Conservation (phyloP, 1,140 invertebrate species). For the Leptinotarsa lineolata region DNA sequence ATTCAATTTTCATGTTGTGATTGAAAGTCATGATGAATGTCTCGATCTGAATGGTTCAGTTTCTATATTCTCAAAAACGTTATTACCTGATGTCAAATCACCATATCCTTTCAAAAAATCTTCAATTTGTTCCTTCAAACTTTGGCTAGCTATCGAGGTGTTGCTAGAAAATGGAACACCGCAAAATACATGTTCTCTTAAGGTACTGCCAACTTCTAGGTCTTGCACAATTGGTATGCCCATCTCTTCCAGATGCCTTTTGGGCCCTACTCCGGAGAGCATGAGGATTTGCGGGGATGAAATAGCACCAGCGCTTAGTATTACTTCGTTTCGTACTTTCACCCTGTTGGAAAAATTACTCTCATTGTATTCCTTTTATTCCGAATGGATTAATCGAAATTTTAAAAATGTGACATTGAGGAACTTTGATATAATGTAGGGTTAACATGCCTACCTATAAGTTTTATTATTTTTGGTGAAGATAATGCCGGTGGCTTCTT, state of each 20-base stretch:
- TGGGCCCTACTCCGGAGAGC: constrained; percentile 63
- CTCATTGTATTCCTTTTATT: too few species aligned
- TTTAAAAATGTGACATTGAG: too few species aligned
- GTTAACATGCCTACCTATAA: constrained; percentile 14
- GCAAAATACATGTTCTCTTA: constrained; percentile 15
- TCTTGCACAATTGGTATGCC: constrained; percentile 56
- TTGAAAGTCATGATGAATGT: too few species aligned
- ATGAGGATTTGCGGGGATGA: constrained; percentile 61
- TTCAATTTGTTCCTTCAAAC: constrained; percentile 5
- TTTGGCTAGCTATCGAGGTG: neutral
- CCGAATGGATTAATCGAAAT: too few species aligned
- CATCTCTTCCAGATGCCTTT: constrained; percentile 54
- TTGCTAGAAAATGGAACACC: constrained; percentile 15
- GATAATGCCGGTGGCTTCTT: constrained; percentile 65
- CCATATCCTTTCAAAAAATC: constrained; percentile 14
- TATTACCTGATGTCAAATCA: constrained; percentile 15
- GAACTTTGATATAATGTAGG: too few species aligned
- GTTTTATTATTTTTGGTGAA: constrained; percentile 51
- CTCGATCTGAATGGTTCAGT: too few species aligned
- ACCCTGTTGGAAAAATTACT: constrained; percentile 39
- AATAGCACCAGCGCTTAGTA: constrained; percentile 59
- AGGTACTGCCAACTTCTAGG: constrained; percentile 58
- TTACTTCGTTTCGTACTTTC: constrained; percentile 61
- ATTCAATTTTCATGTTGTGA: too few species aligned
- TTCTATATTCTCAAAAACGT: too few species aligned